A percentile compares a stretch with the other conserved stretches of the same genome.
Evolutionary conservation across 2,113 vertebrate genomes (phyloP).

Genomic region (Gnathonemus echidnorhynchus): DNA sequence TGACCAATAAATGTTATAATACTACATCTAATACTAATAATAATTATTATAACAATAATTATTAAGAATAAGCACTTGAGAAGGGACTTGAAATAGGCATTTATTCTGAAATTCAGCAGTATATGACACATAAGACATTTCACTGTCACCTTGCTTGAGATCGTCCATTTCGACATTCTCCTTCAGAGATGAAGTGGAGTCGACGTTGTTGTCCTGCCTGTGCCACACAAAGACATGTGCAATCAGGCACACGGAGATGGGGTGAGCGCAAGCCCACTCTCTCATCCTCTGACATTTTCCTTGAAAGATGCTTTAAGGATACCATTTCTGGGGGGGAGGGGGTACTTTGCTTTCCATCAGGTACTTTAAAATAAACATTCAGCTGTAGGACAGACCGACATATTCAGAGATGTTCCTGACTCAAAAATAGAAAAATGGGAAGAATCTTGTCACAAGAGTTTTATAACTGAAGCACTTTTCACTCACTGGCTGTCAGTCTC

Average conservation of each 20-base stretch:
- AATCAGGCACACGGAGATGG: background rate
- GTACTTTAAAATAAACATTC: background rate
- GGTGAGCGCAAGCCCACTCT: background rate
- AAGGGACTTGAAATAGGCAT: background rate
- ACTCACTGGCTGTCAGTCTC: slow-evolving; percentile 75
- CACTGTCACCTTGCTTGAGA: slow-evolving; percentile 71
- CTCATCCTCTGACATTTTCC: slow-evolving; percentile 1
- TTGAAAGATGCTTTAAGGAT: background rate
- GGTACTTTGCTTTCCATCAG: background rate
- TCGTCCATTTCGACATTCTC: slow-evolving; percentile 67
- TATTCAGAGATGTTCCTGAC: background rate
- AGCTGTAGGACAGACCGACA: background rate
- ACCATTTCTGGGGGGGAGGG: background rate
- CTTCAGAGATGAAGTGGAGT: slow-evolving; percentile 74
- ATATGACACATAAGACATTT: background rate
- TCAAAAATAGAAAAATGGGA: background rate
- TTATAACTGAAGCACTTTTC: slow-evolving; percentile 7
- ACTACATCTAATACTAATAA: background rate
- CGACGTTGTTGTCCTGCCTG: slow-evolving; percentile 79
- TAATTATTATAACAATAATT: background rate
- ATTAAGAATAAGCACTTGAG: background rate
- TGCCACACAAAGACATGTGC: background rate
- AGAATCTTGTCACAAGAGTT: background rate
- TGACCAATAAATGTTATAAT: background rate
- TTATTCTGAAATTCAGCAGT: background rate